Base-by-base conservation (phyloP, 92 coral and sea anemone genomes). In the Chrysogorgia sp. region DNA sequence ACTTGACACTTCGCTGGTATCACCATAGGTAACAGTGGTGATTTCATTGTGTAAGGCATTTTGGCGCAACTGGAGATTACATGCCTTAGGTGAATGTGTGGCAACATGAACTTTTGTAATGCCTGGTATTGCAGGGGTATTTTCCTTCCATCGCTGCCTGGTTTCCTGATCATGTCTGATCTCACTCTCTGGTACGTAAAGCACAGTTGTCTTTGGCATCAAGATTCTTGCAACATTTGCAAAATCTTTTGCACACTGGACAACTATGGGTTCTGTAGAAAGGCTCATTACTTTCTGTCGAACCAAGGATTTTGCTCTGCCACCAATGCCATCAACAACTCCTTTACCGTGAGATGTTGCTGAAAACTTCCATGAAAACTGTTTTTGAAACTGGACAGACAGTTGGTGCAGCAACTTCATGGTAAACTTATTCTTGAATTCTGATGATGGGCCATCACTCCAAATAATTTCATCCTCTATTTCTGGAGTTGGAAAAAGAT, bases 291-390 rank as follows among this genome's bases (percentile, higher is more conserved):
- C 63, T 40, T 81, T 81, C 45, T 81, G 81, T 10, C 88, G 85
- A 28, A 90, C 90, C 33, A 86, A 78, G 67, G 79, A 80, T 62
- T 86, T 75, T 30, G 85, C 83, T 32, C 90, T 40, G 65, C 93
- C 93, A 79, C 90, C 90, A 70, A 83, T 83, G 43, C 90, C 90
- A 79, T 86, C 88, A 20, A 89, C 88, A 15, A 83, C 84, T 26
- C 93, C 90, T 55, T 89, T 86, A 32, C 88, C 88, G 80, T 89
- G 90, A 37, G 90, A 86, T 8, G 93, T 86, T 58, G 90, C 93
- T 62, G 82, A 89, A 70, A 58, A 86, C 69, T 82, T 89, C 90
- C 86, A 86, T 74, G 82, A 74, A 34, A 82, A 82, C 72, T 82
- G 83, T 49, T 86, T 74, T 40, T 67, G 83, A 37, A 83, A 85